Evolutionary conservation across 2,888 invertebrate genomes (phyloP).

Genomic region (Metellina segmentata): DNA sequence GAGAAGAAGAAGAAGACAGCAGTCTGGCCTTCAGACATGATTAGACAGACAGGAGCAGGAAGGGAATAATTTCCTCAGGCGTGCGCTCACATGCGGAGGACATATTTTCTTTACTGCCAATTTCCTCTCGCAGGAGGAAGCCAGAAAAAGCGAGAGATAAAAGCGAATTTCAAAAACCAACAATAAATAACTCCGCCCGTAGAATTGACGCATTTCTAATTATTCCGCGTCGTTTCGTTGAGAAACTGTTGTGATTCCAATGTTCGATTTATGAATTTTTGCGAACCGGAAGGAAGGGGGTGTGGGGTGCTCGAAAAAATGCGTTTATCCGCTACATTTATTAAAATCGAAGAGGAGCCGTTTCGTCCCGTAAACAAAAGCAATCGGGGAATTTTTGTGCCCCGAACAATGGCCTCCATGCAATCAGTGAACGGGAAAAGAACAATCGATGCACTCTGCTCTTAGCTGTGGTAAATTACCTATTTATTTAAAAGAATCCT

Average conservation of each 20-base stretch:
- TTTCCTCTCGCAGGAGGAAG: constrained; percentile 26
- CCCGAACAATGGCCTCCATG: neutral
- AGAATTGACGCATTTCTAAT: constrained; percentile 69
- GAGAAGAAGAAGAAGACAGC: neutral
- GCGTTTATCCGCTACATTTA: constrained; percentile 74
- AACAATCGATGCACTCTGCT: constrained; percentile 61
- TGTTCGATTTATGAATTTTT: constrained; percentile 72
- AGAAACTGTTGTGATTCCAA: constrained; percentile 38
- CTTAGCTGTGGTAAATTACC: constrained; percentile 74
- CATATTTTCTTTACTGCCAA: constrained; percentile 60
- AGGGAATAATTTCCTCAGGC: constrained; percentile 51
- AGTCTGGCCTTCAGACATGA: constrained; percentile 2
- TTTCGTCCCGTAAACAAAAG: constrained; percentile 70
- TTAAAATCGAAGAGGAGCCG: constrained; percentile 70
- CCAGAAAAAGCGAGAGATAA: neutral
- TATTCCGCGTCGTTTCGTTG: constrained; percentile 63
- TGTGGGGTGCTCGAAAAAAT: constrained; percentile 31
- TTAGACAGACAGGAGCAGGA: constrained; percentile 18
- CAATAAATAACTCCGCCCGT: constrained; percentile 47
- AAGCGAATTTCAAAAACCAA: neutral
- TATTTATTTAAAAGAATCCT: constrained; percentile 74
- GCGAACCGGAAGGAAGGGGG: constrained; percentile 24
- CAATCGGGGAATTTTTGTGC: constrained; percentile 65
- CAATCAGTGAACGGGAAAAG: constrained; percentile 49
- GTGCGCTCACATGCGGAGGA: neutral